Evolutionary conservation across 2,888 invertebrate genomes (phyloP), one percentile per base, ranked within the genome.

Genomic region (Agrilus biguttatus): DNA sequence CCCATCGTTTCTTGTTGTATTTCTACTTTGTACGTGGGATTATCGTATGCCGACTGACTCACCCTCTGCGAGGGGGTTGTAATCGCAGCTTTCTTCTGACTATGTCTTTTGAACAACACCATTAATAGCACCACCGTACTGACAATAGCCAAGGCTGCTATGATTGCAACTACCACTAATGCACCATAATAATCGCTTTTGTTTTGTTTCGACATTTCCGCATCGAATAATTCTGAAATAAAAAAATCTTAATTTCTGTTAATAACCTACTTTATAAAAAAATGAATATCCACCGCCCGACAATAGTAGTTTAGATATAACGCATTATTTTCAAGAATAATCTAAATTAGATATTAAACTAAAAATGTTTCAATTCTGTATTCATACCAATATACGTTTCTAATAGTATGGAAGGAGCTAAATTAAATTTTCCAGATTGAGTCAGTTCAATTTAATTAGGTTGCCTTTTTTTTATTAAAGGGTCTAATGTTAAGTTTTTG

Each of bases 21-120:
- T 70, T 88, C 88, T 64, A 90, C 85, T 77, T 91, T 91, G 73
- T 90, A 91, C 57, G 89, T 88, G 37, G 90, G 90, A 69, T 90
- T 91, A 66, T 91, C 90, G 60, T 90, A 90, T 37, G 88, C 86
- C n/a, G 88, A 85, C 40, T 88, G 86, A 52, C 77, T 80, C 60
- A 87, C 86, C 50, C 86, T 68, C 12, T 78, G 75, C 34, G 75
- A 77, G 39, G 87, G 78, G 52, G 64, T 57, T 41, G 88, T 88
- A 59, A 88, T 87, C 49, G 87, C 82, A 58, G 82, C 76, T 62
- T 81, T 81, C 59, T 78, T 75, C 57, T 77, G 75, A 44, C 74
- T 74, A 50, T 67, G 79, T 56, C 88, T 72, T 55, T 83, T 74
- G 56, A 91, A 76, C 34, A 91, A 73, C 51, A 91, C 81, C 53